Base-by-base conservation (phyloP, 2,888 invertebrate genomes). In the Cacoxenus indagator region DNA sequence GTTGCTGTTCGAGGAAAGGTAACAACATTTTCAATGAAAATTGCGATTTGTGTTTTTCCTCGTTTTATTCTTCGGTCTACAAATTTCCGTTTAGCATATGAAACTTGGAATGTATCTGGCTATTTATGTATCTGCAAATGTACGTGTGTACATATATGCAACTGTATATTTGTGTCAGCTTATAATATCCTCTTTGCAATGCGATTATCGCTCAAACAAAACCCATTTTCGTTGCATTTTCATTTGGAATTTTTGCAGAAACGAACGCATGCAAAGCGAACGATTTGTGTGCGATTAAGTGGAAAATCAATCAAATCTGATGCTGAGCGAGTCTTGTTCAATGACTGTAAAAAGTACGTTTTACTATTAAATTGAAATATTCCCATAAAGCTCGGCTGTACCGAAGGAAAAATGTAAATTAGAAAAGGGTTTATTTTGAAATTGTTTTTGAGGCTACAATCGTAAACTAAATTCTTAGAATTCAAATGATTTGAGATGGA, bases 331-430 rank as follows among this genome's bases (percentile, higher is more conserved):
- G 17, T 19, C 19, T n/a, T 59, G 59, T 59, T 29, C 59, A 59
- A 19, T 59, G 59, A 59, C 24, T n/a, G 59, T 26, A 17, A 51
- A 51, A 51, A 51, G 64, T 69, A 66, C 64, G 48, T 48, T 57
- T 64, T 11, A 37, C 37, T 37, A 14, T 37, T 37, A 11, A 59
- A 69, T 68, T 51, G 31, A 59, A 24, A 70, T 46, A 70, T 70
- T 73, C 69, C 66, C 65, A 72, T 70, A 69, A 70, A 69, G 22
- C 64, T 54, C 6, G 48, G n/a, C n/a, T n/a, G n/a, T n/a, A n/a
- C n/a, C n/a, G n/a, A n/a, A n/a, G n/a, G n/a, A n/a, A n/a, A n/a
- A n/a, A n/a, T n/a, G n/a, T n/a, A n/a, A n/a, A n/a, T n/a, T n/a
- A n/a, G n/a, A n/a, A n/a, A n/a, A n/a, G n/a, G n/a, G n/a, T n/a